Base-by-base conservation (phyloP, 2,888 invertebrate genomes). In the Atethmia centrago region DNA sequence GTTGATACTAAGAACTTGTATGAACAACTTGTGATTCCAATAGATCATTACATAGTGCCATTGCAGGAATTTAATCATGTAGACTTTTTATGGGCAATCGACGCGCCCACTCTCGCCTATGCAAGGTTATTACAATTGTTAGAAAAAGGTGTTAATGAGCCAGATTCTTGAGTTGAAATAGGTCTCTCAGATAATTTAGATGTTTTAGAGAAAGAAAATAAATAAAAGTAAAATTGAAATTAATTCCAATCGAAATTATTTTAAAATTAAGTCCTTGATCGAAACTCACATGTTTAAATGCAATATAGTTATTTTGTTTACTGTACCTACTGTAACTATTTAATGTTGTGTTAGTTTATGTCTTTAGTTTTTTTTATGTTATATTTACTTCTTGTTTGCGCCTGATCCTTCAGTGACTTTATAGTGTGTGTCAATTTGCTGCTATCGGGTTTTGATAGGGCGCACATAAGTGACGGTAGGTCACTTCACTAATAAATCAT, bases 21-120 rank as follows among this genome's bases (percentile, higher is more conserved):
- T 65, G 90, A 92, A 0, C 92, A 96, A 72, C 88, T 98, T 19
- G 93, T 95, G 0, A 97, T 97, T 85, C 95, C 96, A 4, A 94
- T 97, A 63, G 97, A 97, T 42, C 94, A 97, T 88, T 97, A 97
- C 85, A 93, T 97, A 84, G 97, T 98, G 14, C 96, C 97, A 0
- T 93, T 96, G 66, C 93, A 97, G 61, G 95, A 97, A 69, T 98
- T 98, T 87, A 98, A 97, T 90, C 98, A 98, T 86, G 93, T 98
- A 21, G 98, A 98, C 90, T 98, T 97, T 88, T 85, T 98, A 14
- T 98, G 97, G 95, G 98, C 97, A 0, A 95, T 95, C 25, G 97
- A 98, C 86, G 97, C 97, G 0, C 96, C 96, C 0, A 93, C 93
- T 77, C 91, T 98, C 14, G 97, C 98, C 7, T 98, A 97, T 87